Evolutionary conservation across 2,113 vertebrate genomes (phyloP).

Genomic region (Microtus richardsoni): DNA sequence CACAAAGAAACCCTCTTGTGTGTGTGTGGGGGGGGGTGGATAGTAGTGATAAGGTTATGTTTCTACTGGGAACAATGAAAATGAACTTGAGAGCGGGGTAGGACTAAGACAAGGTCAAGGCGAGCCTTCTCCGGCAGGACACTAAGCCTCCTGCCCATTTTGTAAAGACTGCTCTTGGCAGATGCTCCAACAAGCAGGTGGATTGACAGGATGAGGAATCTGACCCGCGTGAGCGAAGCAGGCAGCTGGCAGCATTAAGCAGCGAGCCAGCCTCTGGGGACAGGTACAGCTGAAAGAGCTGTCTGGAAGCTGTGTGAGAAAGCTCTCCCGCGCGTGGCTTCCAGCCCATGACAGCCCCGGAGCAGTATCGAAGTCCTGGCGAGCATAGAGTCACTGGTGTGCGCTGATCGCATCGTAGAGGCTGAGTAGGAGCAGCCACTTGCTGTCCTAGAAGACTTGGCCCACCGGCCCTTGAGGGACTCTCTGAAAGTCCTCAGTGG

Average conservation of each 20-base stretch:
- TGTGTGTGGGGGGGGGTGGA: neutral
- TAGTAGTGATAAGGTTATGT: neutral
- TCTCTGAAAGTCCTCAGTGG: neutral
- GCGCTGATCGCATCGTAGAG: neutral
- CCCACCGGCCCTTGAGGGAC: neutral
- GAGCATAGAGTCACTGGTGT: neutral
- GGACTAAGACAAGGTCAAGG: neutral
- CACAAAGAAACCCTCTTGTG: neutral
- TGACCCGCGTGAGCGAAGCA: neutral
- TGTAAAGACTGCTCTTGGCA: neutral
- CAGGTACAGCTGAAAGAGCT: neutral
- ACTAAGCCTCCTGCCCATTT: neutral
- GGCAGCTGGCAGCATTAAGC: constrained; percentile 17
- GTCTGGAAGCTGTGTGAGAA: neutral
- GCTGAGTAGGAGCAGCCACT: neutral
- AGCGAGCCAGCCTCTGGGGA: neutral
- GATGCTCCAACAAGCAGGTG: neutral
- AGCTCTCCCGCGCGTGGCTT: neutral
- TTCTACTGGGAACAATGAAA: neutral
- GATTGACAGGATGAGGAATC: neutral
- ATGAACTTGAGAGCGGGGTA: neutral
- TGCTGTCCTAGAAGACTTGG: neutral
- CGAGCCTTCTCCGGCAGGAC: neutral
- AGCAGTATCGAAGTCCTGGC: neutral
- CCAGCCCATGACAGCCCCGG: neutral